phyloP scores from a whole-genome alignment of 2,888 invertebrate genomes.

The Phengaris arion region DNA sequence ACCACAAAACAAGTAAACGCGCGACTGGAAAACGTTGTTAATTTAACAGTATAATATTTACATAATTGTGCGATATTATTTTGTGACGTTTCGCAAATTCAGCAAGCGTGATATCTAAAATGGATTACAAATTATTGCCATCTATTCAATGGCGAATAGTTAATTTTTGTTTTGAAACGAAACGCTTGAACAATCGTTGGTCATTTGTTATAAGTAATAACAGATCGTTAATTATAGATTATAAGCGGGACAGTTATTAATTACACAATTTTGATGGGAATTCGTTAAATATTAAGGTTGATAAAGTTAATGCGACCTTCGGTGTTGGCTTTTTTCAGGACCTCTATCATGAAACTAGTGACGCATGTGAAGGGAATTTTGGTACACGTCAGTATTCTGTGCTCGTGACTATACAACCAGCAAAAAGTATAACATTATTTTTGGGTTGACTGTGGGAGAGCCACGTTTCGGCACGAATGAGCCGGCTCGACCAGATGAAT shows the following conservation, averaged over 20 bases:
- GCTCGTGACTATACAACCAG: no score
- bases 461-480: no score
- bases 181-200: conserved; percentile 38
- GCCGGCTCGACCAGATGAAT: no score
- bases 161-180: conserved; percentile 41
- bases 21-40: conserved; percentile 48
- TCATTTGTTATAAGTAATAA: conserved; percentile 39
- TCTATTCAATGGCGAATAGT: conserved; percentile 41
- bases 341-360: not conserved
- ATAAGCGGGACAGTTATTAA: conserved; percentile 33
- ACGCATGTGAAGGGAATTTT: no score
- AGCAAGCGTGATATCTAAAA: conserved; percentile 42
- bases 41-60: conserved; percentile 49
- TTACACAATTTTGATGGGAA: conserved; percentile 31
- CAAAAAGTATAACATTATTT: not conserved
- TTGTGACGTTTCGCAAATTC: conserved; percentile 47
- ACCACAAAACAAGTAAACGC: conserved; percentile 44
- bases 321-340: not conserved
- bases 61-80: conserved; percentile 49
- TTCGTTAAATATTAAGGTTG: conserved; percentile 27
- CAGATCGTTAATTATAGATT: conserved; percentile 40
- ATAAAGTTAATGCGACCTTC: conserved; percentile 9
- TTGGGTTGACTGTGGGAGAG: no score
- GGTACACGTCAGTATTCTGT: no score
- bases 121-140: conserved; percentile 43